Evolutionary conservation across 1,140 invertebrate genomes (phyloP), one percentile per base, ranked within the genome.

Genomic region (Listronotus oregonensis): DNA sequence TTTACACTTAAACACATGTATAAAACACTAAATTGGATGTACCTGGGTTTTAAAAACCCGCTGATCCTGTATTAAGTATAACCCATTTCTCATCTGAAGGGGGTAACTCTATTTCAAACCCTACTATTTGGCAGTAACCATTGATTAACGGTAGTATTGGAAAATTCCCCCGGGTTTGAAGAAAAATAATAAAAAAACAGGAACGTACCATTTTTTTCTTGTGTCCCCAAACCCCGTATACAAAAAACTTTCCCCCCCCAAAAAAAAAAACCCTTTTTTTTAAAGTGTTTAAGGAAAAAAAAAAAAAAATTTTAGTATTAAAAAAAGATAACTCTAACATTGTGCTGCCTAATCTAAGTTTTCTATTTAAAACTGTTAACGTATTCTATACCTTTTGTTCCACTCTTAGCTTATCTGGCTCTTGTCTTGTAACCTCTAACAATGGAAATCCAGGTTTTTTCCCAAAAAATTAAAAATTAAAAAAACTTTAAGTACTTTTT

Each of bases 1-100:
- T n/a, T n/a, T n/a, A n/a, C n/a, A n/a, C n/a, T n/a, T n/a, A n/a
- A n/a, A n/a, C n/a, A n/a, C n/a, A n/a, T n/a, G n/a, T n/a, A n/a
- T n/a, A n/a, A n/a, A n/a, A n/a, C n/a, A n/a, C n/a, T n/a, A n/a
- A n/a, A n/a, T n/a, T n/a, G n/a, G n/a, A n/a, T n/a, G n/a, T n/a
- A n/a, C n/a, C n/a, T n/a, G n/a, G n/a, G n/a, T n/a, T n/a, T 18
- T n/a, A n/a, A 27, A 27, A 75, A 87, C 87, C 87, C 55, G 85
- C 85, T 70, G 87, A 80, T 74, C 86, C 83, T 17, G 89, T 67
- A 68, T 92, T 92, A 3, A 88, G 81, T 59, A 93, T 80, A 6
- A 90, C 73, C 88, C 89, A 93, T 12, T 83, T 77, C 32, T 39
- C 83, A 1, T 78, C 71, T n/a, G 10, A 8, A 59, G 71, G 73